Evolutionary conservation across 2,888 invertebrate species (phyloP), one percentile per base, ranked within the genome.

Genomic region (Leucoma salicis): DNA sequence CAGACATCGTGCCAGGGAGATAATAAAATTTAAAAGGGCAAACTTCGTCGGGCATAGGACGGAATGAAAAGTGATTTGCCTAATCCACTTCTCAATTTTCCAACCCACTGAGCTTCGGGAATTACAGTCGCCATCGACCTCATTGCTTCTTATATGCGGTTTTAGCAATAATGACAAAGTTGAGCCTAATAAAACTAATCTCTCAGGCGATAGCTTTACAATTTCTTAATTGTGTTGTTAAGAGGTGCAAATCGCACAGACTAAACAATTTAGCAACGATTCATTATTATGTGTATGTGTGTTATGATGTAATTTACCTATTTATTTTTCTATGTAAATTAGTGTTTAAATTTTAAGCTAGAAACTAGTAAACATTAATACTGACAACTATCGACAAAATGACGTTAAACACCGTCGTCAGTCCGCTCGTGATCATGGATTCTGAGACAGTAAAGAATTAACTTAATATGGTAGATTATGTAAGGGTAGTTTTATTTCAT

Each of bases 61-160:
- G 76, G 82, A 80, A 84, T 84, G 82, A 83, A 88, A 89, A 89
- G 84, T 87, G 86, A 88, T 88, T 89, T 89, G 81, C 84, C 80
- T 89, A 86, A 89, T 88, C 86, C 85, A 84, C 82, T 87, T 82
- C 84, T 80, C 85, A 86, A 87, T 88, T 87, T 87, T 84, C 84
- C 82, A 57, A 74, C 65, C 75, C 86, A 83, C 78, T 81, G 82
- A 69, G 61, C 70, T 60, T 61, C 54, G 37, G 66, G 72, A 72
- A 74, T 78, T 76, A 72, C 74, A 71, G 59, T 66, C 66, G 71
- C 74, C 74, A 75, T 73, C 68, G 67, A 63, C 64, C 65, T 39
- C 66, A 66, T 49, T 63, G 57, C 54, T 49, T 45, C 46, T 57
- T 57, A 49, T 56, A 45, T 60, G 47, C 35, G 40, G 44, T 54